Conservation (phyloP, 2,113 vertebrate species). For the Laticauda laticaudata region DNA sequence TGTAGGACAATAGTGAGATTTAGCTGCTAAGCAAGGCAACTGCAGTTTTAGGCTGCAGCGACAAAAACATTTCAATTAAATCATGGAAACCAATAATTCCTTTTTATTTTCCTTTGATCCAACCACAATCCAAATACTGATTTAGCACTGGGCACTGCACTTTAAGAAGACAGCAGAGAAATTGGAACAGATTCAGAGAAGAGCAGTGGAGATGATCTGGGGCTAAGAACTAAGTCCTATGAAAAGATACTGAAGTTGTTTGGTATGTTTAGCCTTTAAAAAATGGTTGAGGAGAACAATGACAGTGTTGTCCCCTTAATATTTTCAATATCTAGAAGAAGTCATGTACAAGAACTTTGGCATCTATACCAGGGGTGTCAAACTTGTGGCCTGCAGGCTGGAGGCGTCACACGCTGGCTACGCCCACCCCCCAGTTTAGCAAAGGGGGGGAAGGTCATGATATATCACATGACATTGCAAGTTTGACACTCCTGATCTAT, state of each 20-base stretch:
- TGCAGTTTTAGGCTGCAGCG: not conserved
- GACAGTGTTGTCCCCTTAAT: not conserved
- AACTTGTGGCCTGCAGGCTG: too few species aligned
- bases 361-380: not conserved
- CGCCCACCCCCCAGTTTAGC: too few species aligned
- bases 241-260: not conserved
- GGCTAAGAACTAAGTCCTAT: not conserved
- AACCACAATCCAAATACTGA: not conserved
- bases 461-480: too few species aligned
- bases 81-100: not conserved
- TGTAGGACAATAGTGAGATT: not conserved
- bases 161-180: not conserved
- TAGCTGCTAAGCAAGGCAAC: not conserved
- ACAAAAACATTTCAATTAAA: not conserved
- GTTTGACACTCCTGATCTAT: not conserved
- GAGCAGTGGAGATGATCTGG: not conserved
- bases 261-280: not conserved
- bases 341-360: not conserved
- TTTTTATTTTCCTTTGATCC: not conserved
- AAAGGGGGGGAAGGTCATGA: too few species aligned
- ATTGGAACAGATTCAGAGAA: not conserved
- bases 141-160: not conserved
- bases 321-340: not conserved
- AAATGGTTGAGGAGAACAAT: not conserved
- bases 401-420: too few species aligned